Evolutionary conservation across 64 coral and sea anemone species (phyloP).

Genomic region (Montipora sp.): DNA sequence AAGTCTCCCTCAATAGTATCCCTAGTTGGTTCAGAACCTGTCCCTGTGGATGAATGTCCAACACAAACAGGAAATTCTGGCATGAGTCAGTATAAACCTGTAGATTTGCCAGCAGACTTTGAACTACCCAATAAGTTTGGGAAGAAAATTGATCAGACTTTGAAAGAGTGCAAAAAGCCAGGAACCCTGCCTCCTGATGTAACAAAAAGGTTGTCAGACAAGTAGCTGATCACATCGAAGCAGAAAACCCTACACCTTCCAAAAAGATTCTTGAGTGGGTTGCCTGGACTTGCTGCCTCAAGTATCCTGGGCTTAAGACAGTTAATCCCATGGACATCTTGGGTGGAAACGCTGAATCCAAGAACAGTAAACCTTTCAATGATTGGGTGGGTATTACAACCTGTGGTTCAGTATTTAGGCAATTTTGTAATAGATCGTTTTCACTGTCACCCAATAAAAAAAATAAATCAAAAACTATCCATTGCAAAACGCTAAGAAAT

Average conservation of each 20-base stretch:
- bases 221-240: slow-evolving; percentile 8
- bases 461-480: too few species aligned
- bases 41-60: too few species aligned
- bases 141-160: slow-evolving; percentile 7
- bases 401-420: background rate
- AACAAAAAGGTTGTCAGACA: slow-evolving; percentile 1
- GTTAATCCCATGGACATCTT: background rate
- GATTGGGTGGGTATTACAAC: background rate
- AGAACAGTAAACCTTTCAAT: slow-evolving; percentile 21
- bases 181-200: slow-evolving; percentile 24
- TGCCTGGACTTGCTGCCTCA: background rate
- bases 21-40: too few species aligned
- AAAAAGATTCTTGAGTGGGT: slow-evolving; percentile 21
- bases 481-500: background rate
- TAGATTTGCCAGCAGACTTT: slow-evolving; percentile 38
- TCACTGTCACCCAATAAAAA: too few species aligned
- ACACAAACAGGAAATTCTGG: too few species aligned
- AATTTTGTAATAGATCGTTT: too few species aligned
- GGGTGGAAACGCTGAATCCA: background rate
- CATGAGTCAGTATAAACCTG: background rate
- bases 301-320: slow-evolving; percentile 22
- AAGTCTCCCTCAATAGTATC: too few species aligned
- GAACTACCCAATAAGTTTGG: slow-evolving; percentile 33
- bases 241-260: background rate
- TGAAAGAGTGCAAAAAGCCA: slow-evolving; percentile 26